Percentiles rank a stretch among this genome's conserved stretches.
Conservation (phyloP, 2,113 vertebrate species). For the Chamaea fasciata region DNA sequence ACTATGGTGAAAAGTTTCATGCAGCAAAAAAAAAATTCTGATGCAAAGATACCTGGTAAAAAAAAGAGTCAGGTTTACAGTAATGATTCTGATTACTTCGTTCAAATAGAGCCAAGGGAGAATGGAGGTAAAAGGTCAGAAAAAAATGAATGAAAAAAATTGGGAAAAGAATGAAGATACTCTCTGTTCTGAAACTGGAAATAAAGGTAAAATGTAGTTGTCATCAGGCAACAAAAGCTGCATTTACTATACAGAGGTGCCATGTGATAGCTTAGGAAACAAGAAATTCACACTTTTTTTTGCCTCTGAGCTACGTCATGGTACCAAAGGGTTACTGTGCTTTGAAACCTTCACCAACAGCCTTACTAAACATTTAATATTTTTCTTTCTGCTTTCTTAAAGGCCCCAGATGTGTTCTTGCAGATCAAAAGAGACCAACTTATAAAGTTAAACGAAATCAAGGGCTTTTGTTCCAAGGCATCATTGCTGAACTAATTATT, state of each 20-base stretch:
- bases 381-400: slow-evolving; percentile 80
- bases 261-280: background rate
- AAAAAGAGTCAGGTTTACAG: background rate
- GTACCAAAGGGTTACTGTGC: slow-evolving; percentile 74
- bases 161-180: background rate
- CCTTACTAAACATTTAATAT: slow-evolving; percentile 70
- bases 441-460: slow-evolving; percentile 79
- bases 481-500: slow-evolving; percentile 82
- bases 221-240: background rate
- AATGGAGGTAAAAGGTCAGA: background rate
- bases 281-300: background rate
- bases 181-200: background rate
- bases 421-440: slow-evolving; percentile 80
- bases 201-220: background rate
- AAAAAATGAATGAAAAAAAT: background rate
- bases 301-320: background rate
- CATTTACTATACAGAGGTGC: background rate
- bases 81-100: background rate
- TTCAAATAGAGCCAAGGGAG: background rate
- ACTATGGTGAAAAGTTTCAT: background rate
- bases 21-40: background rate
- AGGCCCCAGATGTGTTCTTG: slow-evolving; percentile 80
- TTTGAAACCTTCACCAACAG: slow-evolving; percentile 57
- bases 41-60: background rate
- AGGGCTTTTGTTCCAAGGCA: slow-evolving; percentile 81